Evolutionary conservation across 2,797 vertebrate genomes (phyloP), one percentile per base, ranked within the genome.

Genomic region (Eremophila alpestris): DNA sequence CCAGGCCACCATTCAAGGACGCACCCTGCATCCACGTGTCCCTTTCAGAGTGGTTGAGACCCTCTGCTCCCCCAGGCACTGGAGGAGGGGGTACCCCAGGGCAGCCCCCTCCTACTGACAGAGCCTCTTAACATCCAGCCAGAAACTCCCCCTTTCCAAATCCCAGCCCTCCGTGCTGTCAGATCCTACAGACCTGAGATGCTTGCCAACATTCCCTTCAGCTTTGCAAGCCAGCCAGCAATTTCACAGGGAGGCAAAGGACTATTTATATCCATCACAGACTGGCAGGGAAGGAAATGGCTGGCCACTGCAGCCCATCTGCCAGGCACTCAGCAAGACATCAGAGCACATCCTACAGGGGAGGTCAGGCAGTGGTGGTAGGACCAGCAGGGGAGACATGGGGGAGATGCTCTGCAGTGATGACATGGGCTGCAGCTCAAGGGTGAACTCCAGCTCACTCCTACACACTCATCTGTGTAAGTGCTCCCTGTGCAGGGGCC

Each of bases 231-330:
- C 36, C 49, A 79, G 83, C 26, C 64, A 92, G 32, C 11, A 4
- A 62, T 56, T 85, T 73, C 76, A 21, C 2, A 1, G n/a, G 60
- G 51, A 80, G 62, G 83, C 62, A 38, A 56, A 74, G 51, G 67
- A 16, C 75, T 90, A 45, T 83, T 87, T 73, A 70, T 82, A 87
- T 73, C 87, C 77, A 65, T 60, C 24, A 9, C 0, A 23, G 79
- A 16, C 68, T 94, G 94, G 75, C 93, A 88, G 68, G 29, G 52
- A 59, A 92, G 91, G 87, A 62, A 94, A 87, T 64, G 78, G 79
- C 83, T 26, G 11, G 46, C 38, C 90, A 87, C 45, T 60, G 34
- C 64, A 81, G 97, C 83, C 73, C 91, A 93, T 89, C 94, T 94
- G 77, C 74, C 71, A 88, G 78, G 83, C 82, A 86, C 67, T 95